Percentiles rank a stretch among this genome's conserved stretches.
Evolutionary conservation across 2,113 vertebrate species (phyloP).

Genomic region (Eonycteris spelaea): DNA sequence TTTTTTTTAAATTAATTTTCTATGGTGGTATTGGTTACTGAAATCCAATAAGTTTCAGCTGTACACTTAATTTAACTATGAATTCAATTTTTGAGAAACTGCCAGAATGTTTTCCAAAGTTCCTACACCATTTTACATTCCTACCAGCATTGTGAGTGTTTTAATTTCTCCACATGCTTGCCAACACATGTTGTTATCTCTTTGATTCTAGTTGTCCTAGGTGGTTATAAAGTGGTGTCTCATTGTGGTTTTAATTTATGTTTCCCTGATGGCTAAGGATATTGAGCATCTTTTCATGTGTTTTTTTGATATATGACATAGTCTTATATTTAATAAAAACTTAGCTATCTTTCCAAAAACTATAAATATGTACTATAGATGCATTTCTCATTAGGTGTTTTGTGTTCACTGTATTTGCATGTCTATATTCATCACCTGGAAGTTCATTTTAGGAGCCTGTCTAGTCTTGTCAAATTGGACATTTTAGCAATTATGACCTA

Average conservation of each 20-base stretch:
- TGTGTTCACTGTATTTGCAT: neutral
- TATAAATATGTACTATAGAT: neutral
- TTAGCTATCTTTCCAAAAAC: neutral
- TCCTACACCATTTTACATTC: neutral
- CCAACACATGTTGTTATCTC: neutral
- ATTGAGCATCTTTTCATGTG: neutral
- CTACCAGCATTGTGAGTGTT: neutral
- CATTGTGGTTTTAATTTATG: conserved; percentile 9
- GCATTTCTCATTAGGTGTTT: neutral
- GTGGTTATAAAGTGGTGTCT: neutral
- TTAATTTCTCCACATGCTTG: neutral
- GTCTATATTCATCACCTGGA: neutral
- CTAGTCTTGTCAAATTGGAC: neutral
- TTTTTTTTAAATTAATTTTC: neutral
- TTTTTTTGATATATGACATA: neutral
- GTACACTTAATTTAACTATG: too few relatives aligned
- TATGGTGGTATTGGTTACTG: too few relatives aligned
- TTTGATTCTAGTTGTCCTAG: neutral
- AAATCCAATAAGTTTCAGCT: too few relatives aligned
- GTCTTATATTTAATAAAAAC: neutral
- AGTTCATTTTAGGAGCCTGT: neutral
- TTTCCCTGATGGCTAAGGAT: neutral
- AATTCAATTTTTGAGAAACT: neutral
- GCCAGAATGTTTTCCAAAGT: neutral
- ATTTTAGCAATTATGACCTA: neutral